Conservation (phyloP, 2,888 invertebrate genomes). For the Ptychoptera contaminata region DNA sequence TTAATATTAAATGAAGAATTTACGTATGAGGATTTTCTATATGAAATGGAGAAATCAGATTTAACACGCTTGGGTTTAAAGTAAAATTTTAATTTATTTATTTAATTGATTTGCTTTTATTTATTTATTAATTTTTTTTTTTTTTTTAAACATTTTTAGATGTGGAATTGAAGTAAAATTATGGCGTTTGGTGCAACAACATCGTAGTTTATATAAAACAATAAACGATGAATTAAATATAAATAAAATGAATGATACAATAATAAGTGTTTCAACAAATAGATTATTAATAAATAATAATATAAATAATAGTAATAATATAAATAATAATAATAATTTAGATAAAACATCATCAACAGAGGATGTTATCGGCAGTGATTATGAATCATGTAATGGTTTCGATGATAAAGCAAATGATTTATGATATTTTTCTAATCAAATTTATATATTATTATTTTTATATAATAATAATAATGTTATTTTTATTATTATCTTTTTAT, state of each 20-base stretch:
- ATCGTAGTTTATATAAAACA: constrained; percentile 25
- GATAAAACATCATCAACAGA: constrained; percentile 7
- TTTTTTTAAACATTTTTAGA: constrained; percentile 33
- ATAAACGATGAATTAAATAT: constrained; percentile 12
- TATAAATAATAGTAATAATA: constrained; percentile 9
- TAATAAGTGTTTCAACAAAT: neutral
- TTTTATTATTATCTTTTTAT: neutral
- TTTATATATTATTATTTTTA: neutral
- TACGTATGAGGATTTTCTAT: constrained; percentile 61
- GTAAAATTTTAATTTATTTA: constrained; percentile 32
- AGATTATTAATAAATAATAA: neutral
- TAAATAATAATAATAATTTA: constrained; percentile 10
- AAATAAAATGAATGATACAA: neutral
- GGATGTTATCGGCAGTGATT: constrained; percentile 18
- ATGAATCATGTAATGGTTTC: constrained; percentile 24
- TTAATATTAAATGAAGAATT: constrained; percentile 61
- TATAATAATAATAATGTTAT: neutral
- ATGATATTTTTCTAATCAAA: neutral
- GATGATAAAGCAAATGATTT: constrained; percentile 5
- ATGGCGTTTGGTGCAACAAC: constrained; percentile 64
- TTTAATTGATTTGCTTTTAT: constrained; percentile 2
- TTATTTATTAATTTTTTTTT: neutral
- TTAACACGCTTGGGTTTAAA: constrained; percentile 60
- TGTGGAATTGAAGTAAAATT: constrained; percentile 70
- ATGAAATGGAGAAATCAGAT: constrained; percentile 68